Conservation (phyloP, 1,140 invertebrate species). For the Hydropsyche tenuis region DNA sequence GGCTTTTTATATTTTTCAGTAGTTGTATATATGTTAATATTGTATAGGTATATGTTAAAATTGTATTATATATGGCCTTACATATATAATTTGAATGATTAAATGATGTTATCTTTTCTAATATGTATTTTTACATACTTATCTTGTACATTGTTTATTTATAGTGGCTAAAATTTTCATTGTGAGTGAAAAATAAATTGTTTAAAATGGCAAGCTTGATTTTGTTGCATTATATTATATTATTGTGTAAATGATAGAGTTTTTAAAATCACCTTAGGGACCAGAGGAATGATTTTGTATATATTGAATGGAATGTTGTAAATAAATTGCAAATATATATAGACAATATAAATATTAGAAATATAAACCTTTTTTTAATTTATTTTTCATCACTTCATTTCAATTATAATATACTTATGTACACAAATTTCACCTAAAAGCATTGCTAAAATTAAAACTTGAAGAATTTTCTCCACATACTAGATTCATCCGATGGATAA, state of each 20-base stretch:
- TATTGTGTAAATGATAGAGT: constrained; percentile 9
- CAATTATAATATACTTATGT: background rate
- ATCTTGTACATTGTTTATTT: too few species aligned
- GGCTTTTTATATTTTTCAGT: background rate
- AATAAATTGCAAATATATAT: background rate
- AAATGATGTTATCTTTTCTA: too few species aligned
- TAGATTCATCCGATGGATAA: constrained; percentile 59
- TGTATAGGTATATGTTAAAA: background rate
- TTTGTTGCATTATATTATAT: too few species aligned
- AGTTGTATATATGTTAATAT: too few species aligned
- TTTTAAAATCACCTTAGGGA: constrained; percentile 26
- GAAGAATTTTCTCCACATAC: constrained; percentile 52
- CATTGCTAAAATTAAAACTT: background rate
- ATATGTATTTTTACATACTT: too few species aligned
- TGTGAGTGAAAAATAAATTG: too few species aligned
- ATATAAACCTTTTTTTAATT: background rate
- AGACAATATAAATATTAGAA: background rate
- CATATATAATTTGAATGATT: background rate
- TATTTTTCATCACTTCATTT: constrained; percentile 15
- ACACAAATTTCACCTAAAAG: background rate
- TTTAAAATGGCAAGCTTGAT: constrained; percentile 7
- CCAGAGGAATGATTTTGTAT: background rate
- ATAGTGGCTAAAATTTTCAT: too few species aligned
- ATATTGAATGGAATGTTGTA: background rate
- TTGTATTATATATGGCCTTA: constrained; percentile 23